Percentiles rank a stretch among this genome's conserved stretches.
These are phyloP conservation scores for Trissolcus brochymenae DNA, from an alignment of 2,888 invertebrate species.

Conservation along the genomic window DNA sequence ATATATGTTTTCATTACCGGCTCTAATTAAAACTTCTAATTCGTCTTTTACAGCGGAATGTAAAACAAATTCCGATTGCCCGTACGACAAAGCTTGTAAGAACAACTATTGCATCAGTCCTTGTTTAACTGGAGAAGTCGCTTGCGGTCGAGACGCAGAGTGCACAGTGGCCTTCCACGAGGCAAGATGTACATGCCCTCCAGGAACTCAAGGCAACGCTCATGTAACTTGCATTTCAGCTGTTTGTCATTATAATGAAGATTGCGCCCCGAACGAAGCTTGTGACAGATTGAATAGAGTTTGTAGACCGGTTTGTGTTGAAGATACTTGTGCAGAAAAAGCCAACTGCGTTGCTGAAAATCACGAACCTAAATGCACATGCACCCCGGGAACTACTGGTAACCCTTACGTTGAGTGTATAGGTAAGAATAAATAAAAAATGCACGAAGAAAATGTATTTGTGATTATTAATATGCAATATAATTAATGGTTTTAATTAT, in stretches of 20 bases:
- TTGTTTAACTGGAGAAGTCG: conserved; percentile 81
- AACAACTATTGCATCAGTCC: conserved; percentile 89
- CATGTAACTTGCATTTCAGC: conserved; percentile 88
- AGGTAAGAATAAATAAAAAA: conserved; percentile 71
- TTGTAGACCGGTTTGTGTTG: conserved; percentile 88
- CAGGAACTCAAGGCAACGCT: conserved; percentile 91
- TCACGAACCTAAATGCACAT: conserved; percentile 88
- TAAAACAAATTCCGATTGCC: conserved; percentile 86
- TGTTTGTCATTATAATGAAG: conserved; percentile 91
- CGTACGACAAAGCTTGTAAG: conserved; percentile 88
- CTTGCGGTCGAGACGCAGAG: conserved; percentile 88
- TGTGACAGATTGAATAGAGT: conserved; percentile 90
- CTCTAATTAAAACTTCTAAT: background rate
- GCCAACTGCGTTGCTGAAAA: conserved; percentile 86
- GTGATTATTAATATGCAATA: background rate
- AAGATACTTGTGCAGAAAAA: conserved; percentile 87
- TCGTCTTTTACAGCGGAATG: conserved; percentile 83
- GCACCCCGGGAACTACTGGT: conserved; percentile 85
- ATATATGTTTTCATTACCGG: background rate
- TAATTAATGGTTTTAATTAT: background rate
- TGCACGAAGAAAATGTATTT: too few species aligned
- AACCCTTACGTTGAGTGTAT: conserved; percentile 86
- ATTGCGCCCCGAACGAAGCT: conserved; percentile 89
- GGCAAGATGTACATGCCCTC: conserved; percentile 89
- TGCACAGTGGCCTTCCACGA: conserved; percentile 86